These are phyloP conservation scores for Catharus minimus DNA, from an alignment of 2,113 vertebrate species.

Conservation along the genomic window DNA sequence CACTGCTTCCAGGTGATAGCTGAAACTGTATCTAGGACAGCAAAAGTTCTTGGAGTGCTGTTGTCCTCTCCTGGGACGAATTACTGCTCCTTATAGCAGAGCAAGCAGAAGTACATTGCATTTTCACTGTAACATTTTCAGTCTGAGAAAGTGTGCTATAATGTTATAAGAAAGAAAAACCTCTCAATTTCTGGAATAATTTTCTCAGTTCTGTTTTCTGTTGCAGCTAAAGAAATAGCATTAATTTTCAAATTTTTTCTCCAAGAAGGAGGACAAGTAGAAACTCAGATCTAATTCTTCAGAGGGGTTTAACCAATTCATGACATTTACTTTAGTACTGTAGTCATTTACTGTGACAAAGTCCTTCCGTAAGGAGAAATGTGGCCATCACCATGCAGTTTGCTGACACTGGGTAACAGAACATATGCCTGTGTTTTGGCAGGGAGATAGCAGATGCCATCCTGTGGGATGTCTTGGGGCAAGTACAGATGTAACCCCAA, in stretches of 20 bases:
- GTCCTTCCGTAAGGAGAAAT: not conserved
- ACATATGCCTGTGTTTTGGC: slow-evolving; percentile 7
- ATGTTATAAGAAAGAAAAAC: not conserved
- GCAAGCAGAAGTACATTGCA: not conserved
- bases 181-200: not conserved
- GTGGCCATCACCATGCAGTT: not conserved
- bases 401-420: slow-evolving; percentile 32
- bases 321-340: not conserved
- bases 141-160: not conserved
- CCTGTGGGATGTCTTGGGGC: not conserved
- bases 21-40: slow-evolving; percentile 1
- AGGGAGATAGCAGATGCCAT: slow-evolving; percentile 15
- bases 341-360: not conserved
- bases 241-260: not conserved
- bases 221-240: not conserved
- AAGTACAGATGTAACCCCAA: not conserved
- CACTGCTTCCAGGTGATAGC: not conserved
- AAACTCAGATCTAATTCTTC: not conserved
- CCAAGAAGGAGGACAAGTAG: not conserved
- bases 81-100: not conserved
- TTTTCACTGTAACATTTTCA: not conserved
- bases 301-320: not conserved
- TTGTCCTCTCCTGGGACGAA: not conserved
- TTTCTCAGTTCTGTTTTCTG: not conserved
- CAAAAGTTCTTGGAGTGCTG: not conserved